Base-by-base conservation (phyloP, 2,888 invertebrate species). In the Nebria salina region DNA sequence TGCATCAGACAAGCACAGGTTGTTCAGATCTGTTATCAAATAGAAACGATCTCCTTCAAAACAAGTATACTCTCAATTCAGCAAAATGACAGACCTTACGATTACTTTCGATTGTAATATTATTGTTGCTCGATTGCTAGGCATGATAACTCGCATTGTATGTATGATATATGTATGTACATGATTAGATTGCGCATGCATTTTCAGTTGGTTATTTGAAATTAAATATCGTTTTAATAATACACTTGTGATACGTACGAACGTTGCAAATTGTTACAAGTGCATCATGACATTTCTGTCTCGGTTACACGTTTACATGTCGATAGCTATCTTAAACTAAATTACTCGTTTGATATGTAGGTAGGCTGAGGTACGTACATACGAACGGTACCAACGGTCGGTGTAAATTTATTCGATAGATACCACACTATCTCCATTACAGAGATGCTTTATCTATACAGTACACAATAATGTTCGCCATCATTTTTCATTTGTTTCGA, bases 11-110 rank as follows among this genome's bases (percentile, higher is more conserved):
- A 43, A 73, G 75, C 72, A 54, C 54, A 80, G 80, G 80, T 80
- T 80, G 80, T 72, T 80, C 43, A 70, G 72, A 80, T 75, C 73
- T 41, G 73, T 80, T 75, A 80, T 80, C 80, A 72, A 75, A 75
- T 80, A 80, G 80, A 80, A 80, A 80, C 75, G 75, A 80, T 80
- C 80, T 80, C 20, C 43, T 54, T 54, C 54, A 54, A 75, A 75
- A 75, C 75, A 75, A 72, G 75, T 68, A 80, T 79, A 80, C 70
- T 54, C 54, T 75, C 80, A 75, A 80, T 80, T 80, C 80, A 75
- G 80, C 80, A 80, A 80, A 80, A 80, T 80, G 80, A 80, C 80
- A 80, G 80, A 72, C 54, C 42, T 64, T 80, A 75, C 80, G 80
- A 68, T 80, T 80, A 80, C 80, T 80, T 80, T 80, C 80, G 75